Evolutionary conservation across 2,888 invertebrate genomes (phyloP), one percentile per base, ranked within the genome.

Genomic region (Tetropium fuscum): DNA sequence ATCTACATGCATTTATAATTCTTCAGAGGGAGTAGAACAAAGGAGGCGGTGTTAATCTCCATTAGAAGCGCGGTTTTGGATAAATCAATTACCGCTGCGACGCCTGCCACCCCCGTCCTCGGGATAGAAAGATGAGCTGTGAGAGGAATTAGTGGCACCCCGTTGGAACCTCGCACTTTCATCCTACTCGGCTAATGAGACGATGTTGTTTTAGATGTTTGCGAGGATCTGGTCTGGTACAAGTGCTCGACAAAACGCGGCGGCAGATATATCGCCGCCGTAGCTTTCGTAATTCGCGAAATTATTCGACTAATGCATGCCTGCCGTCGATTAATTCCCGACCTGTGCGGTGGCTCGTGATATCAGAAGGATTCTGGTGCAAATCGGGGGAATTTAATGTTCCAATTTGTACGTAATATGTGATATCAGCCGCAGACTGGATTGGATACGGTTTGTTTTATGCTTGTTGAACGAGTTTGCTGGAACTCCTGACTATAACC

Each of bases 11-110:
- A 53, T 27, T 53, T 53, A 51, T 32, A 7, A 8, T 4, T 15
- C 53, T 41, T 36, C 22, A 27, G 38, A 25, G 13, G 8, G 8
- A n/a, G 16, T 10, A 15, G 38, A 44, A 55, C 43, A 54, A 58
- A 60, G 60, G 58, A 48, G 48, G 54, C 53, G 58, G 48, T 56
- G 64, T 51, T 64, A 64, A 67, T 64, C 67, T 63, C 60, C 63
- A 67, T 63, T 58, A 58, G 55, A 41, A 60, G 58, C 41, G 57
- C 51, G 62, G 64, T 64, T 67, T 64, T 49, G 55, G 60, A 61
- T 64, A 61, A 67, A 63, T 63, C 64, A 61, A 64, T 67, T 67
- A 64, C 58, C 41, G 27, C 18, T 36, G 20, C 34, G 30, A 27
- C 30, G 16, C 20, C 19, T 22, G 38, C 16, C 38, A 7, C 22